These are phyloP conservation scores for Echinops telfairi DNA, from an alignment of 2,113 vertebrate species.

Conservation along the genomic window DNA sequence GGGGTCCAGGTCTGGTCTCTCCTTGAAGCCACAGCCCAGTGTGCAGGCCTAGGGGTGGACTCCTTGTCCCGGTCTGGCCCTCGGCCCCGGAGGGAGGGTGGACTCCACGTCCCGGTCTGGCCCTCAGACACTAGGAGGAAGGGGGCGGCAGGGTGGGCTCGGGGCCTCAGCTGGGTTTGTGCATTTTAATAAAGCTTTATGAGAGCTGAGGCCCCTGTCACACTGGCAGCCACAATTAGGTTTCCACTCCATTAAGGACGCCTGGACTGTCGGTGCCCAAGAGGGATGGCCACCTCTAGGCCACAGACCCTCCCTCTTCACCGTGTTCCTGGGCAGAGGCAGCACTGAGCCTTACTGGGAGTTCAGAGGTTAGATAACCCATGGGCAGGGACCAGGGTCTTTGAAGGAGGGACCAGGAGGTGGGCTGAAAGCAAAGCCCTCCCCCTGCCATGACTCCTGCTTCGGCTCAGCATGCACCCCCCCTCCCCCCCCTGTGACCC, in stretches of 20 bases:
- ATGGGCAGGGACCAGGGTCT: not conserved
- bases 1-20: too few relatives aligned
- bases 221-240: fast-evolving
- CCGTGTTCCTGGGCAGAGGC: not conserved
- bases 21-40: too few relatives aligned
- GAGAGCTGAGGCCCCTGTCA: not conserved
- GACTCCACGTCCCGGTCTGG: not conserved
- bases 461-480: not conserved
- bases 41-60: too few relatives aligned
- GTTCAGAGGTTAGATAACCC: not conserved
- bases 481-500: too few relatives aligned
- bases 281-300: too few relatives aligned
- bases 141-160: not conserved
- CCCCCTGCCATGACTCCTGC: not conserved
- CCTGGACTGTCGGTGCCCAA: not conserved
- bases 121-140: too few relatives aligned
- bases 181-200: not conserved
- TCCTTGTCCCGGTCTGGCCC: not conserved
- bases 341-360: fast-evolving
- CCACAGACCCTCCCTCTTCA: too few relatives aligned
- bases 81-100: not conserved
- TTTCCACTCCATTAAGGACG: not conserved
- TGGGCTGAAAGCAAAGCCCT: too few relatives aligned
- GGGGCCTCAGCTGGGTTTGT: not conserved
- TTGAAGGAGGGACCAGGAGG: not conserved